Evolutionary conservation across 2,888 invertebrate genomes (phyloP).

Genomic region (Acronicta alni): DNA sequence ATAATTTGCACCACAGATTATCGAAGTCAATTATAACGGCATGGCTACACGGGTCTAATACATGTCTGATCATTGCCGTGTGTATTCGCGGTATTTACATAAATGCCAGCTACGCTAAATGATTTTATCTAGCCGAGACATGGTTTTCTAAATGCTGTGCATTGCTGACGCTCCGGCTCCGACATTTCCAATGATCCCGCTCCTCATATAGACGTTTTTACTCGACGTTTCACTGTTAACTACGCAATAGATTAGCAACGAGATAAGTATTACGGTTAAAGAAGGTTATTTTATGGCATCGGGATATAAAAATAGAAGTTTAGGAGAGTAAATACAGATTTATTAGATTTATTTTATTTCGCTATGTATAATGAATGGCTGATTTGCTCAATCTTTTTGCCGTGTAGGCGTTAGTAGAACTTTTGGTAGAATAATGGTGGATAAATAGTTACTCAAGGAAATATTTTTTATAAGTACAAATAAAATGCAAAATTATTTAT

Average conservation of each 20-base stretch:
- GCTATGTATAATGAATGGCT: slow-evolving; percentile 29
- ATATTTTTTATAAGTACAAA: too few species aligned
- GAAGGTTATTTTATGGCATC: slow-evolving; percentile 34
- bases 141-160: slow-evolving; percentile 49
- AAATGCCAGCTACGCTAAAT: slow-evolving; percentile 54
- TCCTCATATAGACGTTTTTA: slow-evolving; percentile 43
- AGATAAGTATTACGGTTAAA: slow-evolving; percentile 29
- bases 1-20: slow-evolving; percentile 41
- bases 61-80: slow-evolving; percentile 35
- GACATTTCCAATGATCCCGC: slow-evolving; percentile 43
- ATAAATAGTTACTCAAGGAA: too few species aligned
- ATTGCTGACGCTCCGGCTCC: slow-evolving; percentile 38
- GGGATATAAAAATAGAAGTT: slow-evolving; percentile 30
- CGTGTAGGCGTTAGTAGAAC: not conserved
- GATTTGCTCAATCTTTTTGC: slow-evolving; percentile 8
- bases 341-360: too few species aligned
- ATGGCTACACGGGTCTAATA: slow-evolving; percentile 33
- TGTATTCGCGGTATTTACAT: slow-evolving; percentile 50
- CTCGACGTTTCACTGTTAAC: slow-evolving; percentile 43
- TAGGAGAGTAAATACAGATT: slow-evolving; percentile 29
- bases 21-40: slow-evolving; percentile 43
- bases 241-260: slow-evolving; percentile 43
- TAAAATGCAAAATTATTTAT: too few species aligned
- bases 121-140: slow-evolving; percentile 54
- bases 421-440: too few species aligned